These are phyloP conservation scores for Thera obeliscata DNA, from an alignment of 2,888 invertebrate species.

Conservation along the genomic window DNA sequence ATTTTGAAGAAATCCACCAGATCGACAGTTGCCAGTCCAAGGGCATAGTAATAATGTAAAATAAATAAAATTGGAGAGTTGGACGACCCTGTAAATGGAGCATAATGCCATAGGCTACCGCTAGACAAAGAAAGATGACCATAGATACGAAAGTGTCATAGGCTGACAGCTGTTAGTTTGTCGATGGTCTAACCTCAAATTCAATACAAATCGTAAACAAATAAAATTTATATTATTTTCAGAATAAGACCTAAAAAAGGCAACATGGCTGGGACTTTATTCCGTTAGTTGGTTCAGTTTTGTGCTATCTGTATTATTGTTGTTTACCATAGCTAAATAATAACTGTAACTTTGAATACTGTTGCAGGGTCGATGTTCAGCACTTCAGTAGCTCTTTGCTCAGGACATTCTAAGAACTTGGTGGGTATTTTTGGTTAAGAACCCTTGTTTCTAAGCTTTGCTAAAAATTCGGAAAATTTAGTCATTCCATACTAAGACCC, in stretches of 20 bases:
- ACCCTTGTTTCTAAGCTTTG: not conserved
- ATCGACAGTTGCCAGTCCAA: no score
- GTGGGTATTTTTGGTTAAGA: constrained; percentile 53
- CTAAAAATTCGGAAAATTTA: no score
- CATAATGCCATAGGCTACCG: no score
- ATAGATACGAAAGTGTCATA: no score
- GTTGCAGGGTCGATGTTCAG: constrained; percentile 70
- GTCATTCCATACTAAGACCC: not conserved
- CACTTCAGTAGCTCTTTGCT: constrained; percentile 58
- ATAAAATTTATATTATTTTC: constrained; percentile 2
- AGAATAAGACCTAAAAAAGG: no score
- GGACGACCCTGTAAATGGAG: no score
- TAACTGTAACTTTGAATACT: constrained; percentile 17
- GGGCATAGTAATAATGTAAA: no score
- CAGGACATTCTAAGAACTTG: constrained; percentile 58
- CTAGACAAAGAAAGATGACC: no score
- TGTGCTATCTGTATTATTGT: not conserved
- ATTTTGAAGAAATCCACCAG: no score
- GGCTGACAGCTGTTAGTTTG: no score
- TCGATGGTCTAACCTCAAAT: constrained; percentile 17
- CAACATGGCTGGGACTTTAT: constrained; percentile 66
- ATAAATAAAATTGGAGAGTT: no score
- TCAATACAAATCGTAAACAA: constrained; percentile 17
- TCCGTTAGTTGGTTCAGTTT: constrained; percentile 65
- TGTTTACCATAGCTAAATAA: constrained; percentile 10